These are phyloP conservation scores for Catonia carolina DNA, from an alignment of 2,888 invertebrate genomes.

Conservation along the genomic window DNA sequence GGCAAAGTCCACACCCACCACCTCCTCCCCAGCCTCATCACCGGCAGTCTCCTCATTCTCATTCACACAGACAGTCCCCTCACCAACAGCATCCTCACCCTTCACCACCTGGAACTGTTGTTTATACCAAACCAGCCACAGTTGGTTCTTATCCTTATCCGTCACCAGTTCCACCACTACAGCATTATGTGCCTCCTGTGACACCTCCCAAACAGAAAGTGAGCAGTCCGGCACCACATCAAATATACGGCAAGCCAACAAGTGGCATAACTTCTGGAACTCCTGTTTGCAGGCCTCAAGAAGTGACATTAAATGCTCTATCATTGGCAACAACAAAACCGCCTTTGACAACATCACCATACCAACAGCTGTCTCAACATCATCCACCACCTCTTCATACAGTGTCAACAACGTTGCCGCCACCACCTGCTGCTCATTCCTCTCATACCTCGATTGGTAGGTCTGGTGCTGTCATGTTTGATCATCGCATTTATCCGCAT, in stretches of 20 bases:
- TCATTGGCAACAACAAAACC: slow-evolving; percentile 53
- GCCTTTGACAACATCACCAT: slow-evolving; percentile 47
- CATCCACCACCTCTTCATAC: slow-evolving; percentile 43
- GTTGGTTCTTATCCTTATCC: slow-evolving; percentile 42
- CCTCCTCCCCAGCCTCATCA: slow-evolving; percentile 32
- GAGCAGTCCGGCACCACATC: slow-evolving; percentile 69
- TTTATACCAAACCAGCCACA: slow-evolving; percentile 34
- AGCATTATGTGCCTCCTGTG: slow-evolving; percentile 48
- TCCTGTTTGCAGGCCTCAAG: slow-evolving; percentile 48
- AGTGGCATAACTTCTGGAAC: slow-evolving; percentile 53
- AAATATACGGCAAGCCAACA: slow-evolving; percentile 62
- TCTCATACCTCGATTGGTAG: slow-evolving; percentile 37
- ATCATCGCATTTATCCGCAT: slow-evolving; percentile 36
- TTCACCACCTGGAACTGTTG: slow-evolving; percentile 26
- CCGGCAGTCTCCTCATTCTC: slow-evolving; percentile 34
- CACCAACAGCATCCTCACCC: slow-evolving; percentile 30
- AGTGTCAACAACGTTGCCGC: slow-evolving; percentile 45
- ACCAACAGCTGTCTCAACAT: slow-evolving; percentile 48
- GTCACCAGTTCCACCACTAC: slow-evolving; percentile 32
- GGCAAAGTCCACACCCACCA: slow-evolving; percentile 35
- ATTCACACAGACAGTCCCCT: slow-evolving; percentile 36
- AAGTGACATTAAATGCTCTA: slow-evolving; percentile 41
- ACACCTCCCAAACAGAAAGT: slow-evolving; percentile 57
- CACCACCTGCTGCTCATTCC: slow-evolving; percentile 40
- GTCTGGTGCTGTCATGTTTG: slow-evolving; percentile 27